These are phyloP conservation scores for Ceraclea dissimilis DNA, from an alignment of 2,888 invertebrate genomes.

Conservation along the genomic window DNA sequence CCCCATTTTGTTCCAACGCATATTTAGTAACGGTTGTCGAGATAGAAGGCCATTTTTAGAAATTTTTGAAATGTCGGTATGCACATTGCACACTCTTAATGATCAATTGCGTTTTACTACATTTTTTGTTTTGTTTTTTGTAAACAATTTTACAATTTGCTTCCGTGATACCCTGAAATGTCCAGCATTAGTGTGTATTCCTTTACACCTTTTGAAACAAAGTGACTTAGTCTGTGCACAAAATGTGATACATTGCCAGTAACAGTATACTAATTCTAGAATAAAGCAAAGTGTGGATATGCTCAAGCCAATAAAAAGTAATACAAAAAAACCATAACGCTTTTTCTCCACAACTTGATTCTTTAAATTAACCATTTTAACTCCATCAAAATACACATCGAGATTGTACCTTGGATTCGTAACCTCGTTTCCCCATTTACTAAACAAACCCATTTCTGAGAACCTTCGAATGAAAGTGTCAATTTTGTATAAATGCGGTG, in stretches of 20 bases:
- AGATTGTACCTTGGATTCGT: not conserved
- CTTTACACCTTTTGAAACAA: no score
- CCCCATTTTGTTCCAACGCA: no score
- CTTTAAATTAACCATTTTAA: not conserved
- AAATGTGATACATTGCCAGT: not conserved
- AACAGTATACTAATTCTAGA: not conserved
- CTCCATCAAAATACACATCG: not conserved
- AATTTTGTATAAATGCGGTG: not conserved
- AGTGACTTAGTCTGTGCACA: no score
- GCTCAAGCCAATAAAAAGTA: not conserved
- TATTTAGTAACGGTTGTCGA: no score
- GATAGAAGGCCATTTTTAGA: no score
- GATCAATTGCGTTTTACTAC: no score
- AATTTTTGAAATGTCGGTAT: no score
- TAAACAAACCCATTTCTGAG: not conserved
- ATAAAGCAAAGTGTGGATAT: not conserved
- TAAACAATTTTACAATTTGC: no score
- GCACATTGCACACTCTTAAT: no score
- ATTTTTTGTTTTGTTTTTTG: no score
- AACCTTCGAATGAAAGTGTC: not conserved
- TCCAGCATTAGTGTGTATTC: no score
- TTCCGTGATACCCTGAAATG: no score
- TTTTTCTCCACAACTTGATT: not conserved
- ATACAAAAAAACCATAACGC: not conserved
- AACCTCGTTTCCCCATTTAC: constrained; percentile 1